These are phyloP conservation scores for Agelas oroides DNA, from an alignment of 37 sponge, comb jelly and placozoan genomes.

Conservation along the genomic window DNA sequence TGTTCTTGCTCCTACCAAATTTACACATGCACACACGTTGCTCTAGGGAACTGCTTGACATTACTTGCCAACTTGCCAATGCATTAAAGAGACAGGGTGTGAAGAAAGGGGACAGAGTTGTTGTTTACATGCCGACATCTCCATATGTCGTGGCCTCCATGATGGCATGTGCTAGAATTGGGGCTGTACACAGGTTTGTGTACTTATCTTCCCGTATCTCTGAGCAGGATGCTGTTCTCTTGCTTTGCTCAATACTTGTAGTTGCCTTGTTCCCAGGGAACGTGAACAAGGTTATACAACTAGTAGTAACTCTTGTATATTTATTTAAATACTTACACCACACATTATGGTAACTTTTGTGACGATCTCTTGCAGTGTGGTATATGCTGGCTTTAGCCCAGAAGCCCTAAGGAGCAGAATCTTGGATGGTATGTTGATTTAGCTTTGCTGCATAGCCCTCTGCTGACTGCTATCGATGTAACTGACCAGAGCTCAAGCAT, in stretches of 20 bases:
- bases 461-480: neutral
- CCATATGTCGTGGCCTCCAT: constrained; percentile 64
- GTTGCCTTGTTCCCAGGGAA: neutral
- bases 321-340: too few relatives aligned
- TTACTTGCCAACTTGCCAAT: constrained; percentile 83
- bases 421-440: constrained; percentile 65
- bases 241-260: neutral
- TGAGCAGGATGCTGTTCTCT: too few relatives aligned
- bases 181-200: constrained; percentile 83
- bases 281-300: too few relatives aligned
- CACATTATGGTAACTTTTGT: neutral
- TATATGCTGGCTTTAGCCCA: constrained; percentile 98
- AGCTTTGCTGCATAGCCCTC: neutral
- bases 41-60: constrained; percentile 57
- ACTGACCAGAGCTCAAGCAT: too few relatives aligned
- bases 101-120: constrained; percentile 85
- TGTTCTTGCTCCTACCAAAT: too few relatives aligned
- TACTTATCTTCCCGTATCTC: too few relatives aligned
- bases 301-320: too few relatives aligned
- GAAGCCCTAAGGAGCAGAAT: constrained; percentile 88
- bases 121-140: constrained; percentile 79
- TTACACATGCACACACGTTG: too few relatives aligned
- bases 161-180: constrained; percentile 86
- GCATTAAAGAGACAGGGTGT: constrained; percentile 71
- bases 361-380: constrained; percentile 59